These are phyloP conservation scores for Garrulus glandarius DNA, from an alignment of 2,797 vertebrate species.

Conservation along the genomic window DNA sequence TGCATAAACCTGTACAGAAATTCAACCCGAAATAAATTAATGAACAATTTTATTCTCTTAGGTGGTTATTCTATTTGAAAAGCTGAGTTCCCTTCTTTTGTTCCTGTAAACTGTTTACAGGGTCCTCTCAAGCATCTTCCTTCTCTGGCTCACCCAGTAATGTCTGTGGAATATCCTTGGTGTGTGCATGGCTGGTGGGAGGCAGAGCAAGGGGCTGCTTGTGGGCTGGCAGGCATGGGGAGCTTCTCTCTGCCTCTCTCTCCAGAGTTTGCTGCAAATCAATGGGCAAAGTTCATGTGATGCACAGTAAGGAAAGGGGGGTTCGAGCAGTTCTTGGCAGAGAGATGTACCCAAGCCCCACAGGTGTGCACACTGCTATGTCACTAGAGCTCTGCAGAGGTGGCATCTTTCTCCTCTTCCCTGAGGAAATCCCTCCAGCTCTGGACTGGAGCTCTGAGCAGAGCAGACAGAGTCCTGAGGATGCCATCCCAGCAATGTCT, in stretches of 20 bases:
- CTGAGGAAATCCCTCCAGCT: background rate
- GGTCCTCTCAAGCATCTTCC: background rate
- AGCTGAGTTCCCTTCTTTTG: background rate
- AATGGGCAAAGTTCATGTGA: background rate
- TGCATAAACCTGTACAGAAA: slow-evolving; percentile 9
- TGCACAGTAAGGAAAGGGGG: background rate
- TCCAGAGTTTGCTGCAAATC: background rate
- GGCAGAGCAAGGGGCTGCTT: background rate
- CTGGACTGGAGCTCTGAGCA: background rate
- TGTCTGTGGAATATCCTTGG: background rate
- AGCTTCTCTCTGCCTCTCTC: background rate
- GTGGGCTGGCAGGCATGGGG: background rate
- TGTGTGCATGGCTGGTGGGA: background rate
- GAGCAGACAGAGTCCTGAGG: background rate
- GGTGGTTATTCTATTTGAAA: background rate
- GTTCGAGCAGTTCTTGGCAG: background rate
- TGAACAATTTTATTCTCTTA: background rate
- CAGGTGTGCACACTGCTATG: background rate
- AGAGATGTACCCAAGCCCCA: background rate
- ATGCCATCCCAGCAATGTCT: background rate
- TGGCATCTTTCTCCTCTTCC: background rate
- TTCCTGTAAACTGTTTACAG: background rate
- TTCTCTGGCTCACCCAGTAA: background rate
- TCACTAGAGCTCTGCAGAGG: background rate
- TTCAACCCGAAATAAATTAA: slow-evolving; percentile 6